A percentile compares a stretch with the other conserved stretches of the same genome.
These are phyloP conservation scores for Enteromius paludinosus DNA, from an alignment of 2,797 vertebrate species.

Conservation along the genomic window DNA sequence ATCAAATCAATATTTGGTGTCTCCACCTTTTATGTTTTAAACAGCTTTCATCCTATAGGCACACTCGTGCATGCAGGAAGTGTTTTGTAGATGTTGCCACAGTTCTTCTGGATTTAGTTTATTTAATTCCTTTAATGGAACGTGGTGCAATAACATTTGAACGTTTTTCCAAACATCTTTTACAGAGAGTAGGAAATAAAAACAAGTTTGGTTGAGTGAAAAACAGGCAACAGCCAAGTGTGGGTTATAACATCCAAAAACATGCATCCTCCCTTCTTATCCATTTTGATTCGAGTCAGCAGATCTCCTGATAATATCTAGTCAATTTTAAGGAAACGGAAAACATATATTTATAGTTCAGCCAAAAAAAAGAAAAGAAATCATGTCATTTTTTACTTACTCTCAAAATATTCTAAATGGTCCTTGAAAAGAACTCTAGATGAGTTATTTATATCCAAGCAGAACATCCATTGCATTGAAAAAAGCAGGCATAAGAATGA, in stretches of 20 bases:
- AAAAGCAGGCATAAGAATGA: not conserved
- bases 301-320: not conserved
- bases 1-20: not conserved
- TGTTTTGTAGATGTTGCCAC: not conserved
- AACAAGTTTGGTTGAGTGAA: too few species aligned
- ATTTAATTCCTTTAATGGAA: not conserved
- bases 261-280: slow-evolving; percentile 26
- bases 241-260: slow-evolving; percentile 37
- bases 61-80: too few species aligned
- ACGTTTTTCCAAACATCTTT: not conserved
- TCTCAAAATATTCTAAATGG: not conserved
- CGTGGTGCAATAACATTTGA: not conserved
- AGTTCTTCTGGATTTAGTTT: not conserved
- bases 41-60: not conserved
- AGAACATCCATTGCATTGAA: not conserved
- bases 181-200: not conserved
- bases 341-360: not conserved
- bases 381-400: not conserved
- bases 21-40: not conserved
- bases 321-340: not conserved
- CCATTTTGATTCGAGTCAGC: not conserved
- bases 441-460: not conserved
- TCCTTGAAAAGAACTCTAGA: not conserved
- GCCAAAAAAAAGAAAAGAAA: not conserved
- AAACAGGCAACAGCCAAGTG: slow-evolving; percentile 45